Base-by-base conservation (phyloP, 2,888 invertebrate species). In the Latrodectus elegans region DNA sequence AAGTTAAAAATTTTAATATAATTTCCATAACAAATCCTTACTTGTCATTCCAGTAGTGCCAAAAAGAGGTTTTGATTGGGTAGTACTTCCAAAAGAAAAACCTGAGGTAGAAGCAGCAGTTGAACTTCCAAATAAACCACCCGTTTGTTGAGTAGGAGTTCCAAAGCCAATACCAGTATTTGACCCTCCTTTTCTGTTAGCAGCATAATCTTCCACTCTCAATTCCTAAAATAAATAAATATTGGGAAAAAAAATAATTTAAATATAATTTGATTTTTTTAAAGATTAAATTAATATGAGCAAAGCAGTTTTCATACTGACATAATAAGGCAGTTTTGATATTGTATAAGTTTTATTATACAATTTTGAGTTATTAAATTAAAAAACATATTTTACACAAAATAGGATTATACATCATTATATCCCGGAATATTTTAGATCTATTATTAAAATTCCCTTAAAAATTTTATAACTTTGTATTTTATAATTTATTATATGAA, bases 191-290 rank as follows among this genome's bases (percentile, higher is more conserved):
- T 99, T 99, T 4, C 98, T 94, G 78, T 97, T 97, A 0, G 96
- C 96, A 49, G 94, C 92, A 92, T 99, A 99, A 93, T 99, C 99
- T 91, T 99, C 99, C 82, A 96, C 93, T 12, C 99, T 94, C 8
- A 99, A 93, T 92, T 99, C 99, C 93, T 93, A 65, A 22, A 71
- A 67, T 17, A 67, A 11, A 53, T 10, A 49, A 68, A 22, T 68
- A 6, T 68, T 68, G 68, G 14, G 22, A 22, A 60, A 60, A 12
- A 15, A 60, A 55, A 2, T 15, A 51, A 72, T 14, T 38, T 8
- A 8, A 38, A 38, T 38, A 38, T 38, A 38, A 38, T 38, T 6
- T 38, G 38, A 38, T 6, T 6, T 38, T 38, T 38, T 38, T 22
- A 22, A 22, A 22, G 4, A 38, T 38, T 38, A 38, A 38, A 38